Conservation (phyloP, 2,797 vertebrate species). For the Aythya fuligula region DNA sequence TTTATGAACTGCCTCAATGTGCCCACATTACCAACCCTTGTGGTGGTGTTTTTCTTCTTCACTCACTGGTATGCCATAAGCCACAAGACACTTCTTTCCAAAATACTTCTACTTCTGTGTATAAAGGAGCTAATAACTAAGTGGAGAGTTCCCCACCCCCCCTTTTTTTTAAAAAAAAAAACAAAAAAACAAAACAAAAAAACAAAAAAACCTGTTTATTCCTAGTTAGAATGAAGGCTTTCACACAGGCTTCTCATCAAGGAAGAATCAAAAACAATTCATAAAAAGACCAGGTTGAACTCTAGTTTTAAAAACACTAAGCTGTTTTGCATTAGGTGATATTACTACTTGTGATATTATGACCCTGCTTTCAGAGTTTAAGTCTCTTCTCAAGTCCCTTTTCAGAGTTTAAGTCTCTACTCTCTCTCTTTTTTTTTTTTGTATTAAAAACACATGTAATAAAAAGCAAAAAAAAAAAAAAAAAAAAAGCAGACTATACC, state of each 20-base stretch:
- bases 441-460: not conserved
- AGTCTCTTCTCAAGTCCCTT: not conserved
- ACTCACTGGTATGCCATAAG: not conserved
- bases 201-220: not conserved
- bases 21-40: not conserved
- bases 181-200: no score
- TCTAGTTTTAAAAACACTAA: not conserved
- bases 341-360: not conserved
- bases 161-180: not conserved
- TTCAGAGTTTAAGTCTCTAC: not conserved
- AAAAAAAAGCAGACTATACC: not conserved
- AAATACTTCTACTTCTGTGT: not conserved
- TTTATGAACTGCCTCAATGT: not conserved
- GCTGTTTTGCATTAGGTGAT: not conserved
- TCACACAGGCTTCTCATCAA: not conserved
- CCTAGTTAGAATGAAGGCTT: not conserved
- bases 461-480: not conserved
- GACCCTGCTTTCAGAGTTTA: not conserved
- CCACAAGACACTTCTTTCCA: not conserved
- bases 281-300: not conserved
- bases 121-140: not conserved
- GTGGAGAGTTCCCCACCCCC: no score
- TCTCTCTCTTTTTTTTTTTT: not conserved
- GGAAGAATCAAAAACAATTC: not conserved
- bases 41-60: not conserved